Evolutionary conservation across 35 echinoderm and acorn worm genomes (phyloP).

Genomic region (Acanthaster planci): DNA sequence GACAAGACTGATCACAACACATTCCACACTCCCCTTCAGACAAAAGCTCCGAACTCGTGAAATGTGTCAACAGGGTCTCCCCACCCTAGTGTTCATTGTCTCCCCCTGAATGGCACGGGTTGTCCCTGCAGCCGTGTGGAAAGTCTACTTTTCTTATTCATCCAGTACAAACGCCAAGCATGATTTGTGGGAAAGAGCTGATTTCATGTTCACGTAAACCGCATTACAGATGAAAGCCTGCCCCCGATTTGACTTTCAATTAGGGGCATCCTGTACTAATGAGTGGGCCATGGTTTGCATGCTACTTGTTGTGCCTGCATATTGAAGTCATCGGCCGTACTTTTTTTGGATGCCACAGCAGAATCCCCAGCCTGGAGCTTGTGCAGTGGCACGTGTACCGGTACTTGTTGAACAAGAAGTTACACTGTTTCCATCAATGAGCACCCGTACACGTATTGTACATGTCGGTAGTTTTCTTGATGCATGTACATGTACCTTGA

Average conservation of each 20-base stretch:
- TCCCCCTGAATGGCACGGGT: no score
- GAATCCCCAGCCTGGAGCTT: no score
- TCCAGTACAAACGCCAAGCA: background rate
- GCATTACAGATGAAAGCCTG: background rate
- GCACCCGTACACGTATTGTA: no score
- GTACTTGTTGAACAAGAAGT: no score
- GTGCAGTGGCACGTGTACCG: no score
- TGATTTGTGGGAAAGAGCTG: no score
- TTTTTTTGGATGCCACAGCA: no score
- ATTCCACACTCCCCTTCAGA: background rate
- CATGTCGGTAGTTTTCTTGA: no score
- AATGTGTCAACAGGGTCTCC: background rate
- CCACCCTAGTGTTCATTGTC: background rate
- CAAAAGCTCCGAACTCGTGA: background rate
- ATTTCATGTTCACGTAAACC: background rate
- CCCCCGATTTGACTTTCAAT: background rate
- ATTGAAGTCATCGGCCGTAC: background rate
- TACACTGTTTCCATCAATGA: no score
- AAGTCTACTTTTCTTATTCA: background rate
- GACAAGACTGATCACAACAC: background rate
- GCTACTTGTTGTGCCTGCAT: background rate
- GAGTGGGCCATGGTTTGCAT: background rate
- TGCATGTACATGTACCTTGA: no score
- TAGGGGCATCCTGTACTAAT: slow-evolving; percentile 14
- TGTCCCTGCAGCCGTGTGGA: background rate